Conservation (phyloP, 2,113 vertebrate species). For the Embiotoca jacksoni region DNA sequence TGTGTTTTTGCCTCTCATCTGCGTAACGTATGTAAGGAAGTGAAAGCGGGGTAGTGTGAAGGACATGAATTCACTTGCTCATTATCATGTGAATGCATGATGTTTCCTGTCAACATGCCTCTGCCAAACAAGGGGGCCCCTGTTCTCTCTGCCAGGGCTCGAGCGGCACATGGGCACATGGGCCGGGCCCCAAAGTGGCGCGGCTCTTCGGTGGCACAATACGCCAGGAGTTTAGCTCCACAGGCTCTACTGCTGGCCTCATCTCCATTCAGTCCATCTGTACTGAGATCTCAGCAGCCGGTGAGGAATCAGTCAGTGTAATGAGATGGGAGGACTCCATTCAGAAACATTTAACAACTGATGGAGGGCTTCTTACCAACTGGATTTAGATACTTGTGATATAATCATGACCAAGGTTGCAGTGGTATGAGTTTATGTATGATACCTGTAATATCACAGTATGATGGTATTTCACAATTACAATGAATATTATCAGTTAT, state of each 20-base stretch:
- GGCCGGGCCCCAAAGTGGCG: conserved; percentile 63
- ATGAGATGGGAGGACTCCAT: conserved; percentile 42
- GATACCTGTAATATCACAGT: too few relatives aligned
- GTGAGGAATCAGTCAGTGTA: conserved; percentile 40
- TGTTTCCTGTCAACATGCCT: conserved; percentile 74
- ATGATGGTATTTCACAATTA: too few relatives aligned
- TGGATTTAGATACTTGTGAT: not conserved
- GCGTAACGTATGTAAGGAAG: conserved; percentile 25
- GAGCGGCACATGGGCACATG: conserved; percentile 35
- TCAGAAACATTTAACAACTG: conserved; percentile 33
- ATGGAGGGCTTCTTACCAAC: not conserved
- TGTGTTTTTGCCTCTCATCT: conserved; percentile 19
- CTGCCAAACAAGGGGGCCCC: conserved; percentile 80
- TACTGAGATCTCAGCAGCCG: conserved; percentile 55
- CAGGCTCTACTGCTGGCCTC: conserved; percentile 67
- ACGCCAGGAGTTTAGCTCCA: conserved; percentile 64
- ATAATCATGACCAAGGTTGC: not conserved
- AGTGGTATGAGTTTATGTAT: too few relatives aligned
- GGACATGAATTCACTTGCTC: conserved; percentile 57
- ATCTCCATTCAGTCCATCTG: conserved; percentile 61
- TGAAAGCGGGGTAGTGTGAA: conserved; percentile 19
- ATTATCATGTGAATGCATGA: conserved; percentile 85
- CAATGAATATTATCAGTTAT: too few relatives aligned
- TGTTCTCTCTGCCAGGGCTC: conserved; percentile 76
- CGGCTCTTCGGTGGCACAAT: conserved; percentile 61